These are phyloP conservation scores for Notoglanidium macrostoma DNA, from an alignment of 2,797 vertebrate species.

Conservation along the genomic window DNA sequence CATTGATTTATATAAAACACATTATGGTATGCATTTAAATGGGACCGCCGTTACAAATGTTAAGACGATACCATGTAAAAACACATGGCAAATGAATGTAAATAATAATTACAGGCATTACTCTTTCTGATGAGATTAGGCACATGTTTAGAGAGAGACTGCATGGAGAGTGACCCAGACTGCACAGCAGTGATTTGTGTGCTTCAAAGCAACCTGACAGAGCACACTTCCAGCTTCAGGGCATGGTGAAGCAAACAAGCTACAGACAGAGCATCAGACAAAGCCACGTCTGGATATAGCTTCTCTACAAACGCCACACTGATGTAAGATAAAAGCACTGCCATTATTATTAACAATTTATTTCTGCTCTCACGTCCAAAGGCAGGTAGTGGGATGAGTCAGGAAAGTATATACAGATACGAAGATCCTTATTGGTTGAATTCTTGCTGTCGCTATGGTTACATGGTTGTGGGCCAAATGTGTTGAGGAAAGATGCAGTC, in stretches of 20 bases:
- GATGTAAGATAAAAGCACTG: constrained; percentile 22
- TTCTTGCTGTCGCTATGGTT: constrained; percentile 62
- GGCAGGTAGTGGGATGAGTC: constrained; percentile 49
- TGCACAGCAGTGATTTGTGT: constrained; percentile 44
- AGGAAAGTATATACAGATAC: constrained; percentile 41
- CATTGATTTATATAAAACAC: not conserved
- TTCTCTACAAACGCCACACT: constrained; percentile 26
- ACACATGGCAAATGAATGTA: not conserved
- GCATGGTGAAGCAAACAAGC: constrained; percentile 40
- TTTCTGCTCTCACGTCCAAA: constrained; percentile 42
- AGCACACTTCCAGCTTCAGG: constrained; percentile 45
- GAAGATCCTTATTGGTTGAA: constrained; percentile 51
- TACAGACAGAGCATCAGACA: constrained; percentile 39
- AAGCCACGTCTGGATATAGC: constrained; percentile 17
- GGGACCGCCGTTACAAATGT: not conserved
- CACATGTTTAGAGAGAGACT: constrained; percentile 9
- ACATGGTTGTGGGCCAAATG: constrained; percentile 59
- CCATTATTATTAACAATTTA: constrained; percentile 34
- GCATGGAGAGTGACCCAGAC: constrained; percentile 40
- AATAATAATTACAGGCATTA: not conserved
- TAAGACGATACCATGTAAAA: not conserved
- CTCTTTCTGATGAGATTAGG: constrained; percentile 9
- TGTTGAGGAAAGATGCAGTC: constrained; percentile 55
- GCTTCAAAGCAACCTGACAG: constrained; percentile 50
- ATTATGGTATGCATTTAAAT: not conserved